A percentile compares a stretch with the other conserved stretches of the same genome.
Evolutionary conservation across 2,888 invertebrate genomes (phyloP).

Genomic region (Eremobia ochroleuca): DNA sequence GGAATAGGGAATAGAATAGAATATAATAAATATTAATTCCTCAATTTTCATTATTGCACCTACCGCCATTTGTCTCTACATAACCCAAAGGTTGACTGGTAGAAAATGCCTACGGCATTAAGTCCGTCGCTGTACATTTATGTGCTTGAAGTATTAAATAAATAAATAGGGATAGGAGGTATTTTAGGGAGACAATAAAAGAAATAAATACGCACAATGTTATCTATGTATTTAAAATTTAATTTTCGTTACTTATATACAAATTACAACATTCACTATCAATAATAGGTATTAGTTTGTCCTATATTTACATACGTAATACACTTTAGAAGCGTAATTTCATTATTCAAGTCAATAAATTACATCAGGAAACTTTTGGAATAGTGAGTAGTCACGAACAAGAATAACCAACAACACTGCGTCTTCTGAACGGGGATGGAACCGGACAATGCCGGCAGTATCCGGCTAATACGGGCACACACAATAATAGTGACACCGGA

Average conservation of each 20-base stretch:
- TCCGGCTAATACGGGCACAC: slow-evolving; percentile 55
- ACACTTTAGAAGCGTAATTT: slow-evolving; percentile 91
- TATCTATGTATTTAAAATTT: slow-evolving; percentile 91
- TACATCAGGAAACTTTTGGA: slow-evolving; percentile 88
- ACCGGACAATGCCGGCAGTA: slow-evolving; percentile 59
- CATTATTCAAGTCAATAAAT: slow-evolving; percentile 87
- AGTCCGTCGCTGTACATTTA: too few species aligned
- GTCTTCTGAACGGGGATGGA: slow-evolving; percentile 75
- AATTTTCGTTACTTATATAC: slow-evolving; percentile 91
- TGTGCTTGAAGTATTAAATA: too few species aligned
- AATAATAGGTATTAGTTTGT: slow-evolving; percentile 89
- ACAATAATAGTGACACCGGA: slow-evolving; percentile 71
- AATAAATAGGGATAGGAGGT: not conserved
- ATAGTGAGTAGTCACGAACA: slow-evolving; percentile 82
- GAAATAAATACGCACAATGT: slow-evolving; percentile 84
- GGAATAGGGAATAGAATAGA: too few species aligned
- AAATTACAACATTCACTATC: slow-evolving; percentile 91
- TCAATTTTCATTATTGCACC: too few species aligned
- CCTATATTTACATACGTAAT: slow-evolving; percentile 90
- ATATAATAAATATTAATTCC: too few species aligned
- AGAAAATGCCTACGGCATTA: too few species aligned
- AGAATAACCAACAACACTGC: slow-evolving; percentile 80
- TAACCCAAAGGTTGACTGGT: too few species aligned
- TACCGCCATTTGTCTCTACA: too few species aligned
- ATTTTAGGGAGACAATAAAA: slow-evolving; percentile 45